Evolutionary conservation across 2,888 invertebrate species (phyloP).

Genomic region (Cryptosula pallasiana): DNA sequence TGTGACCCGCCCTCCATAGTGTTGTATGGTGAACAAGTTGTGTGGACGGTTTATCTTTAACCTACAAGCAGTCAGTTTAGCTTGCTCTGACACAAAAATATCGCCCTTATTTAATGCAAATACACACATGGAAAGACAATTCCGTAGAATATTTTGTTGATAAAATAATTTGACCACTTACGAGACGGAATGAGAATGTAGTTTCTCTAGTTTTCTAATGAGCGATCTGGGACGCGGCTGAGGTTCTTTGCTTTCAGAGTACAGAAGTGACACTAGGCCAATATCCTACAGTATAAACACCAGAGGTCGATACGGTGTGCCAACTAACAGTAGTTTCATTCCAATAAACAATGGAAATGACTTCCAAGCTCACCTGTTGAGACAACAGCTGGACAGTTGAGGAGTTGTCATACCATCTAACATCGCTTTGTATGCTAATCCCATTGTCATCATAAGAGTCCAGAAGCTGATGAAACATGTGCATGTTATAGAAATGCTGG

Average conservation of each 20-base stretch:
- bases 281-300: slow-evolving; percentile 61
- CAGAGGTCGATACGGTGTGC: too few relatives aligned
- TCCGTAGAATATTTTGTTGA: slow-evolving; percentile 6
- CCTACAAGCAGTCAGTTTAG: background rate
- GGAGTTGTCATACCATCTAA: slow-evolving; percentile 90
- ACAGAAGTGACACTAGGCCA: slow-evolving; percentile 83
- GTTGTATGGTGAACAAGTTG: slow-evolving; percentile 45
- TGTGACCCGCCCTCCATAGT: slow-evolving; percentile 78
- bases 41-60: background rate
- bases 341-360: background rate
- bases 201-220: slow-evolving; percentile 71
- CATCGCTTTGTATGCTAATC: slow-evolving; percentile 79
- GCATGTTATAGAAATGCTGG: slow-evolving; percentile 96
- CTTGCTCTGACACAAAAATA: too few relatives aligned
- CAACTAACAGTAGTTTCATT: background rate
- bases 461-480: slow-evolving; percentile 87
- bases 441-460: slow-evolving; percentile 91
- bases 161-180: slow-evolving; percentile 30
- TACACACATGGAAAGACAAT: background rate
- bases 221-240: slow-evolving; percentile 74
- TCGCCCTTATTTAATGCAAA: too few relatives aligned
- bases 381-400: slow-evolving; percentile 93
- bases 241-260: slow-evolving; percentile 78
- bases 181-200: slow-evolving; percentile 72
- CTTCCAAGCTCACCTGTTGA: too few relatives aligned